Evolutionary conservation across 2,888 invertebrate genomes (phyloP), one percentile per base, ranked within the genome.

Genomic region (Polylopha cassiicola): DNA sequence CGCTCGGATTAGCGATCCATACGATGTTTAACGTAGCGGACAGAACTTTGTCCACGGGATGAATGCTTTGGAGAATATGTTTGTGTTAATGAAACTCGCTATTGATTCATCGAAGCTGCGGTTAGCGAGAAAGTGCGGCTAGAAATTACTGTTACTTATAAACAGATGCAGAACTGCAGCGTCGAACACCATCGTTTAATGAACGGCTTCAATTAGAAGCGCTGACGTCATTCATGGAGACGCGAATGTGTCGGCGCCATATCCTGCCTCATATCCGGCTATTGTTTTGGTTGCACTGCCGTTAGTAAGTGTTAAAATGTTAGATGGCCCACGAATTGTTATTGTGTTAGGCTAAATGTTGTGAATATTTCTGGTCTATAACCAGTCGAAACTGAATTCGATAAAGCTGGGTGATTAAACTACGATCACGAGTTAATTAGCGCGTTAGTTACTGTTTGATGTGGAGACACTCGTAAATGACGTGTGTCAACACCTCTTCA

Each of bases 1-100:
- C 71, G 73, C 70, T 73, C 59, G 77, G 77, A 80, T 78, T 81
- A 77, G 71, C 73, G 70, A 73, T 69, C 70, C 66, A 69, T 57
- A 61, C 67, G 63, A 68, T 70, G 75, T 68, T 78, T 70, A 78
- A 77, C 73, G 70, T 73, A 69, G 67, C 67, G 73, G 60, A 73
- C 55, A 57, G 53, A 74, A 78, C 67, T 78, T 77, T 74, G 66
- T 66, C 68, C 58, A 61, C 51, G 42, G 44, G 41, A 46, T 45
- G 57, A 53, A 52, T 38, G 53, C 55, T 63, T 54, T 47, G 51
- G 49, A 47, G 51, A 48, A 46, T 47, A 44, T 51, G 48, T 46
- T 38, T 39, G 32, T 38, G 30, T 27, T 26, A 39, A 39, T 23
- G 28, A 15, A n/a, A 27, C 28, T 21, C 28, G 20, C 2, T 26